Base-by-base conservation (phyloP, 2,113 vertebrate species). In the Desmodus rotundus region DNA sequence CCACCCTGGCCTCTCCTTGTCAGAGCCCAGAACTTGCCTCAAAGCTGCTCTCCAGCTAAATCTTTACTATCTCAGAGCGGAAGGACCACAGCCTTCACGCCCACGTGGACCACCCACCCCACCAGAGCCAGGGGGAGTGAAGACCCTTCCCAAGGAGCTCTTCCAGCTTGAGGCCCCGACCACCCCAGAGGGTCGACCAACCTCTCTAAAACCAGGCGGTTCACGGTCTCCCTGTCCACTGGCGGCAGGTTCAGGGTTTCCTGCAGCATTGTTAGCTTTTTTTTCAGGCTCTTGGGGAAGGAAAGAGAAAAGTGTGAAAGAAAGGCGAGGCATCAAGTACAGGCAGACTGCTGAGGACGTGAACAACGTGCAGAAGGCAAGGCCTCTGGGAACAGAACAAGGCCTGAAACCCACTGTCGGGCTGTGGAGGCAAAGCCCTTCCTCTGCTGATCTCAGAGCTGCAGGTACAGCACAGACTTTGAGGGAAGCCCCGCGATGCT, bases 161-260 rank as follows among this genome's bases (percentile, higher is more conserved):
- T 41, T 63, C 84, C 24, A 41, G 89, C 10, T 13, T 54, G 15
- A 43, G 20, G 41, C 11, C 67, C 16, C 28, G 16, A 38, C 8
- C 50, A 38, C 28, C 43, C 65, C 81, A 80, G 45, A 50, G 20
- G 13, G 61, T 22, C 65, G 56, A 97, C 98, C 16, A 96, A 99
- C 99, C 99, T 99, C 98, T 99, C 99, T 77, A 99, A 99, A 78
- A 99, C 97, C 0, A 99, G 98, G 5, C 99, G 99, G 89, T 99
- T 99, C 90, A 99, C 98, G 2, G 99, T 98, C 97, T 99, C 99
- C 8, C 99, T 99, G 45, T 99, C 98, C 85, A 98, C 98, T 1
- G 98, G 99, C 0, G 99, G 99, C 13, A 99, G 98, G 97, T 98
- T 99, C 96, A 99, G 98, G n/a, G 99, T 99, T 97, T 99, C 99